Evolutionary conservation across 2,888 invertebrate genomes (phyloP).

Genomic region (Amiota mariae): DNA sequence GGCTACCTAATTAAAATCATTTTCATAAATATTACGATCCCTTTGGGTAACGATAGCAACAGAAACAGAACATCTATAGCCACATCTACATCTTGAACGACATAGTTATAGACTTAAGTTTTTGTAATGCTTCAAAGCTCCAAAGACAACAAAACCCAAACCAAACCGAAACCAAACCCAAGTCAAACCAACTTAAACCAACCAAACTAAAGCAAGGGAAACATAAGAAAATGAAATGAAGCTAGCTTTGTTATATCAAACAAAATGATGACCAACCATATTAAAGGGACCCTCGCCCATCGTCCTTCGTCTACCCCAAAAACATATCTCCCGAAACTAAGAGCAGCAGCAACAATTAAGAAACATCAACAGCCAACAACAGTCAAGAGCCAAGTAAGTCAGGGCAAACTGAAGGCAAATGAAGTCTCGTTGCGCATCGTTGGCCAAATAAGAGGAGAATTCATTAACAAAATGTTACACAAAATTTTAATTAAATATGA

Average conservation of each 20-base stretch:
- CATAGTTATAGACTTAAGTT: too few species aligned
- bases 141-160: background rate
- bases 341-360: background rate
- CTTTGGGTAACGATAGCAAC: slow-evolving; percentile 42
- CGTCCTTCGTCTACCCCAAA: slow-evolving; percentile 23
- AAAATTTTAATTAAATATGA: slow-evolving; percentile 66
- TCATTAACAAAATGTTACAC: slow-evolving; percentile 66
- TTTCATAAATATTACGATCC: slow-evolving; percentile 62
- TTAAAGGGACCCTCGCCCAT: slow-evolving; percentile 26
- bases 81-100: background rate
- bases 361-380: background rate
- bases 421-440: slow-evolving; percentile 33
- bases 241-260: background rate
- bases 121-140: background rate
- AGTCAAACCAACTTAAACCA: slow-evolving; percentile 37
- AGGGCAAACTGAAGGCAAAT: slow-evolving; percentile 56
- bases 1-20: slow-evolving; percentile 59
- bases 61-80: background rate
- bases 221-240: slow-evolving; percentile 28
- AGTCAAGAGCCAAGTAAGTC: slow-evolving; percentile 47
- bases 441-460: slow-evolving; percentile 54
- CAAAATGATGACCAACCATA: slow-evolving; percentile 44
- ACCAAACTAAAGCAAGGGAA: background rate
- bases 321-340: background rate
- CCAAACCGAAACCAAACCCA: slow-evolving; percentile 37